Evolutionary conservation across 2,113 vertebrate species (phyloP).

Genomic region (Pelobates fuscus): DNA sequence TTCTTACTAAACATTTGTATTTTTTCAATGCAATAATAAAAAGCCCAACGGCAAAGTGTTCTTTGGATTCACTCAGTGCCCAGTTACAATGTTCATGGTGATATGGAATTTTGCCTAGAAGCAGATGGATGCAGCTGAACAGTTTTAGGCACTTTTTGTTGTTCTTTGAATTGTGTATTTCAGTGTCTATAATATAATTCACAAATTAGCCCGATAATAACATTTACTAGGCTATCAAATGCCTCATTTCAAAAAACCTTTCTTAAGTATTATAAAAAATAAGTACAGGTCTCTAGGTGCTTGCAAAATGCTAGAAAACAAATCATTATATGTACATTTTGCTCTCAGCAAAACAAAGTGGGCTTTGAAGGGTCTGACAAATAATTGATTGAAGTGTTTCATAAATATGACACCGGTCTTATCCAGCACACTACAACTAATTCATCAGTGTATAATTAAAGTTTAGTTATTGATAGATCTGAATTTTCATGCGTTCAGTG

Average conservation of each 20-base stretch:
- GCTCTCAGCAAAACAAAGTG: slow-evolving; percentile 43
- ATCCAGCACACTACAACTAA: slow-evolving; percentile 1
- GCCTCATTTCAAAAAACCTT: slow-evolving; percentile 20
- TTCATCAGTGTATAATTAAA: slow-evolving; percentile 47
- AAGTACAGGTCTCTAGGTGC: slow-evolving; percentile 17
- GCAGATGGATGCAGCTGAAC: slow-evolving; percentile 42
- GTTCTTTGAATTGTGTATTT: slow-evolving; percentile 26
- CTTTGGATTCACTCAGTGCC: slow-evolving; percentile 22
- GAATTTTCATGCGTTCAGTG: slow-evolving; percentile 47
- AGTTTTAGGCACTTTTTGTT: slow-evolving; percentile 31
- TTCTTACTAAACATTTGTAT: no score
- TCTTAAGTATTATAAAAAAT: slow-evolving; percentile 31
- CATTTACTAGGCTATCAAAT: slow-evolving; percentile 25
- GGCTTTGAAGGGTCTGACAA: slow-evolving; percentile 41
- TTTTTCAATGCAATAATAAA: no score
- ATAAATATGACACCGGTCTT: slow-evolving; percentile 46
- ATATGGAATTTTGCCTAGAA: slow-evolving; percentile 42
- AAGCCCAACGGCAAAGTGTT: no score
- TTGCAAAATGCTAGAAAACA: slow-evolving; percentile 28
- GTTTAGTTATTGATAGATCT: slow-evolving; percentile 39
- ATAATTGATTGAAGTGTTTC: slow-evolving; percentile 46
- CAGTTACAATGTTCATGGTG: slow-evolving; percentile 29
- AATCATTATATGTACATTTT: slow-evolving; percentile 45
- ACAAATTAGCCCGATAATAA: slow-evolving; percentile 30
- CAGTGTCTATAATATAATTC: slow-evolving; percentile 3